A percentile compares a stretch with the other conserved stretches of the same genome.
These are phyloP conservation scores for Nematolebias whitei DNA, from an alignment of 2,113 vertebrate genomes.

Conservation along the genomic window DNA sequence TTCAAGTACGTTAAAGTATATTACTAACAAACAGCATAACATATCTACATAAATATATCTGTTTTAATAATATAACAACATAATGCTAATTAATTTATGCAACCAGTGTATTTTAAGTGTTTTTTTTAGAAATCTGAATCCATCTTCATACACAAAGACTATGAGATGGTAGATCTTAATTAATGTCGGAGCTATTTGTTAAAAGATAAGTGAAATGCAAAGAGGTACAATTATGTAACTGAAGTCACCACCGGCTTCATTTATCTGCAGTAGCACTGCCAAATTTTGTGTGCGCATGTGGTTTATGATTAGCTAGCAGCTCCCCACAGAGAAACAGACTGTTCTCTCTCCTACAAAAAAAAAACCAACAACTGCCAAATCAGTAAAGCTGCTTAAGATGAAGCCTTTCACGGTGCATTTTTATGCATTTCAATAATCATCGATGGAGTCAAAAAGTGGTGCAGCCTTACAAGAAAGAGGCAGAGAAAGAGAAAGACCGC, in stretches of 20 bases:
- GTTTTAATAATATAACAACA: no score
- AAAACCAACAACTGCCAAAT: conserved; percentile 20
- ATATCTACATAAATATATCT: no score
- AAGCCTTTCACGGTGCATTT: conserved; percentile 24
- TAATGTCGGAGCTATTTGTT: neutral
- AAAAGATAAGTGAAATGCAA: neutral
- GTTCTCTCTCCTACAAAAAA: conserved; percentile 10
- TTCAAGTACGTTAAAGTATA: no score
- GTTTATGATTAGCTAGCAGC: conserved; percentile 28
- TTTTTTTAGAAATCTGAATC: neutral
- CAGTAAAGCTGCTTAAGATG: conserved; percentile 29
- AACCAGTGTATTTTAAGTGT: no score
- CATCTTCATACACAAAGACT: neutral
- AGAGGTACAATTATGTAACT: conserved; percentile 1
- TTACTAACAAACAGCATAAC: no score
- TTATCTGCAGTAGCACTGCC: neutral
- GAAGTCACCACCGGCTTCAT: conserved; percentile 15
- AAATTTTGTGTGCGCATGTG: conserved; percentile 1
- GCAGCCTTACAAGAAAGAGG: neutral
- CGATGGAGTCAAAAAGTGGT: neutral
- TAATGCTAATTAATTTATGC: no score
- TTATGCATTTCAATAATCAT: neutral
- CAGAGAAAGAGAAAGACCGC: conserved; percentile 4
- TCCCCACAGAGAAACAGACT: conserved; percentile 24
- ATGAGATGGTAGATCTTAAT: neutral